Evolutionary conservation across 2,797 vertebrate species (phyloP).

Genomic region (Sebastes oblongus): DNA sequence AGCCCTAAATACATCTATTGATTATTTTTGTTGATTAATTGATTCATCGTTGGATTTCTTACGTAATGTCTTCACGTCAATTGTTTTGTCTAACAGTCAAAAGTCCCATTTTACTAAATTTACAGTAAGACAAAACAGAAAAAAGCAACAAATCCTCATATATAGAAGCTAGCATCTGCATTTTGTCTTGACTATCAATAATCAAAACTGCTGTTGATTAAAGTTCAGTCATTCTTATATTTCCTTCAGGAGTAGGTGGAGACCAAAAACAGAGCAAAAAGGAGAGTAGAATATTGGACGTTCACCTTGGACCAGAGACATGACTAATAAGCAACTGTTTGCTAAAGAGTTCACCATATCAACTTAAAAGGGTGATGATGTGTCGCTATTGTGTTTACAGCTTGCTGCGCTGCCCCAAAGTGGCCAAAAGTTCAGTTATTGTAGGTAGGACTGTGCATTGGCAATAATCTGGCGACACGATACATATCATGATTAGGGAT

Average conservation of each 20-base stretch:
- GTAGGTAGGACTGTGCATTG: not conserved
- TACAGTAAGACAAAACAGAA: not conserved
- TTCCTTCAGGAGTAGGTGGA: not conserved
- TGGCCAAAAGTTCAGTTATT: not conserved
- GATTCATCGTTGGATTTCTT: not conserved
- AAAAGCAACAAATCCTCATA: not conserved
- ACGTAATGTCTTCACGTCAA: not conserved
- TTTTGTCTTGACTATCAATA: not conserved
- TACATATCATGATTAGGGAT: no score
- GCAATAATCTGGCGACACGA: no score
- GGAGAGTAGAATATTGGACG: not conserved
- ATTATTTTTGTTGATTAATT: not conserved
- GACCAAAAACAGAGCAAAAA: not conserved
- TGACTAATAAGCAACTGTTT: not conserved
- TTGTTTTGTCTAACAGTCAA: not conserved
- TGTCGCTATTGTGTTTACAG: not conserved
- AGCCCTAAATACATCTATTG: not conserved
- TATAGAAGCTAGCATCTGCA: not conserved
- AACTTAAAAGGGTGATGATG: not conserved
- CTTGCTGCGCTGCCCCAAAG: not conserved
- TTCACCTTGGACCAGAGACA: not conserved
- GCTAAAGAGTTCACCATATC: rapidly evolving
- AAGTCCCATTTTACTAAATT: not conserved
- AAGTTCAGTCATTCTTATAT: not conserved
- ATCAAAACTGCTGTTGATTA: not conserved